Conservation (phyloP, 2,888 invertebrate genomes). For the Metellina segmentata region DNA sequence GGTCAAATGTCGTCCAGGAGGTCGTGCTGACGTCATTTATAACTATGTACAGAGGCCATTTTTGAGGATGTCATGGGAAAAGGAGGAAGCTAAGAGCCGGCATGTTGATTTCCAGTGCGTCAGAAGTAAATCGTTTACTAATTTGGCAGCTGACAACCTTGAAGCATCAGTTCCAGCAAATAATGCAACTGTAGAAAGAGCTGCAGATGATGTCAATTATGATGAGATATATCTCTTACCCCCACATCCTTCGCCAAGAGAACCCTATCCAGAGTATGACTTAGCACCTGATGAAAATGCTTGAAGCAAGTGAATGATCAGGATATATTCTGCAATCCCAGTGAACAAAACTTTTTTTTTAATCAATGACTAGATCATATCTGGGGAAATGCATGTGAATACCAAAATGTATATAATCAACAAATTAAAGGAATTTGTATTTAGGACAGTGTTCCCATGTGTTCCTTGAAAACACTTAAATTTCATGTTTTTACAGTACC, state of each 20-base stretch:
- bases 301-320: slow-evolving; percentile 9
- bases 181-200: slow-evolving; percentile 51
- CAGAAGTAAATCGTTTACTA: slow-evolving; percentile 98
- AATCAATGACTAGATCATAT: too few species aligned
- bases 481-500: too few species aligned
- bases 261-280: slow-evolving; percentile 72
- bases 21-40: slow-evolving; percentile 98
- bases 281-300: slow-evolving; percentile 72
- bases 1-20: slow-evolving; percentile 96
- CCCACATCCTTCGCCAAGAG: slow-evolving; percentile 75
- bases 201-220: slow-evolving; percentile 53
- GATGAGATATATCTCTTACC: slow-evolving; percentile 58
- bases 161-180: slow-evolving; percentile 80
- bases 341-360: too few species aligned
- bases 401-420: too few species aligned
- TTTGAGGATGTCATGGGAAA: slow-evolving; percentile 99
- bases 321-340: too few species aligned
- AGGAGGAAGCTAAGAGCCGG: slow-evolving; percentile 98
- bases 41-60: slow-evolving; percentile 99
- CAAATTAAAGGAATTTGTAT: too few species aligned
- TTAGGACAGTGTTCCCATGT: too few species aligned
- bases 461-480: too few species aligned
- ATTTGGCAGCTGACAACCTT: slow-evolving; percentile 94
- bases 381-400: too few species aligned
- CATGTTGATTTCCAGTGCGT: slow-evolving; percentile 99